These are phyloP conservation scores for Pseudorasbora parva DNA, from an alignment of 2,113 vertebrate genomes.

Conservation along the genomic window DNA sequence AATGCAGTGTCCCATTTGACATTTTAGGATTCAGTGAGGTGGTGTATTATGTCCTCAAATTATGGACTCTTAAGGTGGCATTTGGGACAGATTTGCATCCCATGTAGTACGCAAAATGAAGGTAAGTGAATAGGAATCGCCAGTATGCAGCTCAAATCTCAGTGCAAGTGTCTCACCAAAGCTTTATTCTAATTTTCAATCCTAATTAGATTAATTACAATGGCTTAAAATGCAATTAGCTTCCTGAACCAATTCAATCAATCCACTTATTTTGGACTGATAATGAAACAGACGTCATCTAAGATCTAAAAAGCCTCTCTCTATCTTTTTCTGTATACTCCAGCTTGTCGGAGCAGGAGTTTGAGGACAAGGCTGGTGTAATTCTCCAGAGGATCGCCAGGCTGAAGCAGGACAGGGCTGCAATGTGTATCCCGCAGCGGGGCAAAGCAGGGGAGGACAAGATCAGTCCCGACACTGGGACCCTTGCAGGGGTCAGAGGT, in stretches of 20 bases:
- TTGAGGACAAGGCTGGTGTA: slow-evolving; percentile 66
- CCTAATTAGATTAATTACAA: slow-evolving; percentile 18
- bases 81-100: not conserved
- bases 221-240: slow-evolving; percentile 13
- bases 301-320: slow-evolving; percentile 3
- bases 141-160: not conserved
- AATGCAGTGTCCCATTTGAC: not conserved
- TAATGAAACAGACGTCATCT: slow-evolving; percentile 17
- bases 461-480: slow-evolving; percentile 64
- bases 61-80: not conserved
- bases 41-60: not conserved
- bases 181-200: not conserved
- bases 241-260: slow-evolving; percentile 20
- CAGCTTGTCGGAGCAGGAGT: slow-evolving; percentile 52
- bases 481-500: slow-evolving; percentile 62
- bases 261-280: slow-evolving; percentile 24
- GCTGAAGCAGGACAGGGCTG: slow-evolving; percentile 75
- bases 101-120: too few species aligned
- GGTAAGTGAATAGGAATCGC: too few species aligned
- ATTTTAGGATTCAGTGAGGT: not conserved
- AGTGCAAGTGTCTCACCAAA: not conserved
- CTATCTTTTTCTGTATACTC: slow-evolving; percentile 49
- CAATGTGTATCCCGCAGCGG: slow-evolving; percentile 74
- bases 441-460: slow-evolving; percentile 51
- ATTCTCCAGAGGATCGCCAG: slow-evolving; percentile 72